Evolutionary conservation across 1,140 invertebrate genomes (phyloP).

Genomic region (Leptonema lineaticorne): DNA sequence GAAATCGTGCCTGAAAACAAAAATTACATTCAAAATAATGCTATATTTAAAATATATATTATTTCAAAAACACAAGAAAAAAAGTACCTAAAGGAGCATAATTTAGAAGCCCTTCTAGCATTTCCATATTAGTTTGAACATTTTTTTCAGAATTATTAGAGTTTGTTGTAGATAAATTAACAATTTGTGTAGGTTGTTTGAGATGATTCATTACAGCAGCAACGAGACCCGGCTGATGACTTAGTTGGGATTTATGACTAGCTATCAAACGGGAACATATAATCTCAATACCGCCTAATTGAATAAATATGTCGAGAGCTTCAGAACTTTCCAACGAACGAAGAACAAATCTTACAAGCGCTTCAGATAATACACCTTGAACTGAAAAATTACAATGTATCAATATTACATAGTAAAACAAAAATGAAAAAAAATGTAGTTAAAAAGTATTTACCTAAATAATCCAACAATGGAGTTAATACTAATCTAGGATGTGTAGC

Average conservation of each 20-base stretch:
- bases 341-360: slow-evolving; percentile 51
- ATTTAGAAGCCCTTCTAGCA: slow-evolving; percentile 73
- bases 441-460: slow-evolving; percentile 61
- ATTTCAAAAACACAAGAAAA: slow-evolving; percentile 36
- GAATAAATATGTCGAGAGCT: slow-evolving; percentile 48
- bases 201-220: slow-evolving; percentile 55
- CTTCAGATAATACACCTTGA: slow-evolving; percentile 47
- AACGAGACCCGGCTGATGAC: slow-evolving; percentile 50
- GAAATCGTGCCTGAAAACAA: slow-evolving; percentile 66
- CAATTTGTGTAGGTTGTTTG: slow-evolving; percentile 51
- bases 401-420: slow-evolving; percentile 16
- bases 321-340: slow-evolving; percentile 49
- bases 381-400: slow-evolving; percentile 14
- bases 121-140: slow-evolving; percentile 55
- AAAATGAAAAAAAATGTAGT: background rate
- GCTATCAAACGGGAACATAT: slow-evolving; percentile 55
- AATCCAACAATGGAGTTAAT: slow-evolving; percentile 73
- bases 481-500: slow-evolving; percentile 71
- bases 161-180: slow-evolving; percentile 57
- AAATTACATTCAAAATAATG: background rate
- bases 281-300: slow-evolving; percentile 49
- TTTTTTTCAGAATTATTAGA: slow-evolving; percentile 59
- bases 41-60: background rate
- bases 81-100: slow-evolving; percentile 79
- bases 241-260: slow-evolving; percentile 45